Percentiles rank a stretch among this genome's conserved stretches.
Conservation (phyloP, 2,797 vertebrate species). For the Phalanger gymnotis region DNA sequence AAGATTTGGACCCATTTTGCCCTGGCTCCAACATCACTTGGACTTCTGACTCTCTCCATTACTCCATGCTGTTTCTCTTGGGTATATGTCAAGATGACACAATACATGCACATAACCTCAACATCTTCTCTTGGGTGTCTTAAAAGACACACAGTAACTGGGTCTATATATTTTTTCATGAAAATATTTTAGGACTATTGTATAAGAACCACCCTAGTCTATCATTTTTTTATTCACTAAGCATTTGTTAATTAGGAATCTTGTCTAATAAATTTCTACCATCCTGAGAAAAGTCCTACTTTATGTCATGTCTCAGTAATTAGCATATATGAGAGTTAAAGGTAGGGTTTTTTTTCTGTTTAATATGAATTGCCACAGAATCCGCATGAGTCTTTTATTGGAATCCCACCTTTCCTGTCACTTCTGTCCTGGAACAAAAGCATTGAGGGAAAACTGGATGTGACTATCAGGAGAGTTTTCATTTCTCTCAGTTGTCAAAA, state of each 20-base stretch:
- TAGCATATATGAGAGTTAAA: neutral
- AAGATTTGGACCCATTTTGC: neutral
- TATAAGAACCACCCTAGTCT: neutral
- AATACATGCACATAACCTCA: too few relatives aligned
- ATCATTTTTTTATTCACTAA: constrained; percentile 27
- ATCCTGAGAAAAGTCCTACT: neutral
- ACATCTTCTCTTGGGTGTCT: neutral
- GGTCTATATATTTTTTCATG: neutral
- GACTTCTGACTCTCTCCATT: neutral
- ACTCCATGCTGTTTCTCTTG: neutral
- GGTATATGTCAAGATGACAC: neutral
- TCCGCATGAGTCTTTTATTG: neutral
- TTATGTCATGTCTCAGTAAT: constrained; percentile 16
- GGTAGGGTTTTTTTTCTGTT: constrained; percentile 7
- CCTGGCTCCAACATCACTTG: neutral
- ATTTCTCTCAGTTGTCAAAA: neutral
- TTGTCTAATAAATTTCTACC: neutral
- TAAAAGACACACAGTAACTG: neutral
- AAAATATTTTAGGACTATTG: neutral
- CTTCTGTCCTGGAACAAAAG: neutral
- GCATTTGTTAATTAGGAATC: constrained; percentile 7
- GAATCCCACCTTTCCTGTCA: neutral
- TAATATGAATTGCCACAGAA: constrained; percentile 29
- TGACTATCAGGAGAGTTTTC: neutral
- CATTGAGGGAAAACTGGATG: neutral